Conservation (phyloP, 2,113 vertebrate species). For the Dicrurus megarhynchus region DNA sequence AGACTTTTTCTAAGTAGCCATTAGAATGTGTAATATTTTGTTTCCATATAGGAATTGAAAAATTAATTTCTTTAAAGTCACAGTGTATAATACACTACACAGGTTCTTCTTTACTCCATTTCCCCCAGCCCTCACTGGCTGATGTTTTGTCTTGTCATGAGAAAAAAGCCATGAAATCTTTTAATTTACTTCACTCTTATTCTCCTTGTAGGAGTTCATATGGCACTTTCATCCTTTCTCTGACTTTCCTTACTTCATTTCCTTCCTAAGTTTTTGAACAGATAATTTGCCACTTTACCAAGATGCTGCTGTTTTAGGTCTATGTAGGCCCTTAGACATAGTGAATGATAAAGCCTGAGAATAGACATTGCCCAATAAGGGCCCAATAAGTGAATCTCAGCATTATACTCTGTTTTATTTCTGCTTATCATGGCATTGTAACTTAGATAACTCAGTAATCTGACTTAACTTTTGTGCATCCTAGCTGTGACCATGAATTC, state of each 20-base stretch:
- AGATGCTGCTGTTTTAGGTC: not conserved
- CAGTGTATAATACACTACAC: not conserved
- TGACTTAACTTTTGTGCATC: not conserved
- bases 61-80: not conserved
- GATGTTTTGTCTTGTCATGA: not conserved
- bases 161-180: not conserved
- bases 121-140: not conserved
- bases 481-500: not conserved
- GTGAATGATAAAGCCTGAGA: not conserved
- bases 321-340: not conserved
- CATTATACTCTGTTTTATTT: not conserved
- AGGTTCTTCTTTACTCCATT: not conserved
- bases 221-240: not conserved
- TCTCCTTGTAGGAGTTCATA: not conserved
- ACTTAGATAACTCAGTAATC: not conserved
- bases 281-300: not conserved
- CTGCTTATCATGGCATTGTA: not conserved
- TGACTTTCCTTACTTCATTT: not conserved
- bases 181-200: not conserved
- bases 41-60: not conserved
- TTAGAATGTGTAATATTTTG: not conserved
- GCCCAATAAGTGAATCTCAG: not conserved
- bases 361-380: not conserved
- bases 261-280: not conserved
- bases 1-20: not conserved